phyloP scores from a whole-genome alignment of 2,113 vertebrate species.

The Semnopithecus entellus region DNA sequence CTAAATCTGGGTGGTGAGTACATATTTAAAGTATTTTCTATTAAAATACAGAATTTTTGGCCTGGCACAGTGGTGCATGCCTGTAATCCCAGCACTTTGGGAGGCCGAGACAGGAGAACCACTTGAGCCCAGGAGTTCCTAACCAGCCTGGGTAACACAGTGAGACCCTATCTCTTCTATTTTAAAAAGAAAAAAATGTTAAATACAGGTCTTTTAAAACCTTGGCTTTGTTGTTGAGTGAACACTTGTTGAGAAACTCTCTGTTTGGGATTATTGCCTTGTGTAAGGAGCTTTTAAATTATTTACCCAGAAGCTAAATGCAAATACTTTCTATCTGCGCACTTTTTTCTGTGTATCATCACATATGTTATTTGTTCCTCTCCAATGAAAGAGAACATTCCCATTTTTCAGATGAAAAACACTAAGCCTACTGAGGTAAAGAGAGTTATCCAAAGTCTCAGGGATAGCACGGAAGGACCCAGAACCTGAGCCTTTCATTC shows the following conservation, averaged over 20 bases:
- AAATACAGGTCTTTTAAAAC: slow-evolving; percentile 10
- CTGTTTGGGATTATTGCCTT: background rate
- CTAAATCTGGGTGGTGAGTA: background rate
- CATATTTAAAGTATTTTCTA: background rate
- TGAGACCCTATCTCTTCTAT: too few species aligned
- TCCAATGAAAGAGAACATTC: background rate
- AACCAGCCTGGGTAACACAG: too few species aligned
- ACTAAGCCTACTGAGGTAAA: background rate
- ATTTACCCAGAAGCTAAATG: background rate
- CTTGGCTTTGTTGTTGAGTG: background rate
- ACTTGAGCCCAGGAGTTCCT: too few species aligned
- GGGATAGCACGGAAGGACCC: background rate
- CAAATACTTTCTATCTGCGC: background rate
- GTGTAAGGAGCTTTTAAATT: background rate
- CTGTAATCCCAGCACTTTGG: too few species aligned
- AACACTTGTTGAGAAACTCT: slow-evolving; percentile 4
- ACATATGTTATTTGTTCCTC: background rate
- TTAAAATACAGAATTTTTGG: slow-evolving; percentile 25
- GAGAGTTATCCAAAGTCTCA: background rate
- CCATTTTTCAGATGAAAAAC: background rate
- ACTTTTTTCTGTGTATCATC: background rate
- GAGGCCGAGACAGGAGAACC: too few species aligned
- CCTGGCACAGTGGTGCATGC: too few species aligned
- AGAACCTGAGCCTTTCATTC: background rate
- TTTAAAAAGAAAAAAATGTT: too few species aligned